These are phyloP conservation scores for Piezodorus guildinii DNA, from an alignment of 1,140 invertebrate species.

Conservation along the genomic window DNA sequence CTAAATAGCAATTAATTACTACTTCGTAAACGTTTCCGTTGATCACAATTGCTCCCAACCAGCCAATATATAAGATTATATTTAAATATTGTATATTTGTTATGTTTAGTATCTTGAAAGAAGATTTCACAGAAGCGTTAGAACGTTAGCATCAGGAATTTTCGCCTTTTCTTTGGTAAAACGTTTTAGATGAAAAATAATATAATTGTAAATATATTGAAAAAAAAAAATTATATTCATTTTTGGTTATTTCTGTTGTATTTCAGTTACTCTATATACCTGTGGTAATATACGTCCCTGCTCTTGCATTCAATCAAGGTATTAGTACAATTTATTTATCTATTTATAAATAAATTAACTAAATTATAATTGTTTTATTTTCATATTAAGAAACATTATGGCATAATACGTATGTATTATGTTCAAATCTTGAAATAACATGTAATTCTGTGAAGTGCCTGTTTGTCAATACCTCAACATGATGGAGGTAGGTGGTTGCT, in stretches of 20 bases:
- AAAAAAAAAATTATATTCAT: neutral
- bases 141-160: neutral
- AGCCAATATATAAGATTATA: too few species aligned
- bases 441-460: too few species aligned
- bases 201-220: neutral
- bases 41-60: too few species aligned
- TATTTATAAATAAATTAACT: neutral
- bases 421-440: too few species aligned
- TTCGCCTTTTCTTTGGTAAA: neutral
- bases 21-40: too few species aligned
- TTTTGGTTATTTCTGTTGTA: neutral
- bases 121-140: constrained; percentile 4
- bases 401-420: too few species aligned
- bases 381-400: too few species aligned
- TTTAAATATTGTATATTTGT: neutral
- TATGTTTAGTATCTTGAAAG: constrained; percentile 10
- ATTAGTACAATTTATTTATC: neutral
- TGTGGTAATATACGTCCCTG: constrained; percentile 34
- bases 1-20: too few species aligned
- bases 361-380: too few species aligned
- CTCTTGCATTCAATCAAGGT: constrained; percentile 33
- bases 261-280: constrained; percentile 31
- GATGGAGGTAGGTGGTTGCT: too few species aligned
- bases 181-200: neutral
- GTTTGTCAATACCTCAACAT: too few species aligned